Base-by-base conservation (phyloP, 2,113 vertebrate genomes). In the Condylura cristata region DNA sequence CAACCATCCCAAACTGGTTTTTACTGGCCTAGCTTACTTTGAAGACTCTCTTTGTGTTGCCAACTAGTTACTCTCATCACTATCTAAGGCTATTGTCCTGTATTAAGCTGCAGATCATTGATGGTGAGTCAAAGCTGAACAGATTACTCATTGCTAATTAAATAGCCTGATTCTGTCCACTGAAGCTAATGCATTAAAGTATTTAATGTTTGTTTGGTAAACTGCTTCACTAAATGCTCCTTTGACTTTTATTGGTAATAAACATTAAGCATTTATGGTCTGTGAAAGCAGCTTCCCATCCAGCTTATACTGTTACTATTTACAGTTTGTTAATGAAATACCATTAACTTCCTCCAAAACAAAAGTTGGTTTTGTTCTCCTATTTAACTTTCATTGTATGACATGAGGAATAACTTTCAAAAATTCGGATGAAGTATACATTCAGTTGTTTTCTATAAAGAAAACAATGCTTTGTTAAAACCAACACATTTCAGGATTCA, bases 191-290 rank as follows among this genome's bases (percentile, higher is more conserved):
- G 97, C 97, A 98, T 98, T 98, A 98, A 98, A 97, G 97, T 98
- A 98, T 98, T 98, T 98, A 98, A 98, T 98, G 98, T 98, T 98
- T 98, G 98, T 98, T 98, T 98, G 98, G 97, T 98, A 98, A 98
- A 98, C 98, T 98, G 97, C 97, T 98, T 98, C 97, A 97, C 98
- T 98, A 98, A 98, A 98, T 98, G 98, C 97, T 98, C 96, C 97
- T 98, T 98, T 98, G 98, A 98, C 98, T 98, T 99, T 99, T 98
- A 98, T 98, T 98, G 98, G 97, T 98, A 98, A 98, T 98, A 98
- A 98, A 98, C 98, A 98, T 98, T 98, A 98, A 98, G 98, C 98
- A 98, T 98, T 99, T 98, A 98, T 98, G 97, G 98, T 93, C 98
- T 98, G 97, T 98, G 98, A 98, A 98, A 98, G 96, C 94, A 97